Conservation (phyloP, 64 coral and sea anemone species). For the Catalaphyllia jardinei region DNA sequence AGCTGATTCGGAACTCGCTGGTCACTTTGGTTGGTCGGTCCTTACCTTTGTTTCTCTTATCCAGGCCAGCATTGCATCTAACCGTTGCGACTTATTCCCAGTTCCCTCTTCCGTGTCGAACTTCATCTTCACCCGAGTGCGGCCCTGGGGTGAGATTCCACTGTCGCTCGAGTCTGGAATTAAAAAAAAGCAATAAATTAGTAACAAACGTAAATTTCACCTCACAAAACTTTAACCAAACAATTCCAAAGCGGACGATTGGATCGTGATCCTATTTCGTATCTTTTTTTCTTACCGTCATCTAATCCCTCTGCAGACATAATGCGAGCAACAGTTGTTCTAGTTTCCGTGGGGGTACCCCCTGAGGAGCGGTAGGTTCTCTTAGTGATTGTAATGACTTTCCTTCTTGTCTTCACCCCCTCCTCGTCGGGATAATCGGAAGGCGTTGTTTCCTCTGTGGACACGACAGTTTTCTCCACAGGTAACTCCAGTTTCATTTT, state of each 20-base stretch:
- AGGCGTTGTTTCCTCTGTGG: constrained; percentile 69
- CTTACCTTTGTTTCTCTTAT: constrained; percentile 82
- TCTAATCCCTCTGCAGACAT: constrained; percentile 53
- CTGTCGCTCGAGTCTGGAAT: constrained; percentile 33
- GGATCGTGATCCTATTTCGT: neutral
- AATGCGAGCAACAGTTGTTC: constrained; percentile 74
- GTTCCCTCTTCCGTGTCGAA: constrained; percentile 58
- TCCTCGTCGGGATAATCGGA: constrained; percentile 60
- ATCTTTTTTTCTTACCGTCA: constrained; percentile 32
- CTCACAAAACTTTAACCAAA: too few relatives aligned
- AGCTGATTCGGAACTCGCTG: neutral
- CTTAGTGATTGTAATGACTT: constrained; percentile 88
- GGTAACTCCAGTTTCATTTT: constrained; percentile 77
- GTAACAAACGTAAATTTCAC: too few relatives aligned
- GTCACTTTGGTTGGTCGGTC: neutral
- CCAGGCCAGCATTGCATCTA: constrained; percentile 83
- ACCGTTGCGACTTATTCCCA: constrained; percentile 53
- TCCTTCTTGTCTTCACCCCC: constrained; percentile 55
- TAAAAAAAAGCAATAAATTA: neutral
- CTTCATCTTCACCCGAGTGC: constrained; percentile 54
- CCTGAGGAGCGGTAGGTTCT: constrained; percentile 72
- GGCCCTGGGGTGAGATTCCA: constrained; percentile 65
- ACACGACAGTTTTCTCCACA: constrained; percentile 48
- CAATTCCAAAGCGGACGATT: too few relatives aligned
- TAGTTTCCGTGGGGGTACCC: constrained; percentile 77